Percentiles rank a stretch among this genome's conserved stretches.
Evolutionary conservation across 2,888 invertebrate genomes (phyloP).

Genomic region (Phytoseiulus persimilis): DNA sequence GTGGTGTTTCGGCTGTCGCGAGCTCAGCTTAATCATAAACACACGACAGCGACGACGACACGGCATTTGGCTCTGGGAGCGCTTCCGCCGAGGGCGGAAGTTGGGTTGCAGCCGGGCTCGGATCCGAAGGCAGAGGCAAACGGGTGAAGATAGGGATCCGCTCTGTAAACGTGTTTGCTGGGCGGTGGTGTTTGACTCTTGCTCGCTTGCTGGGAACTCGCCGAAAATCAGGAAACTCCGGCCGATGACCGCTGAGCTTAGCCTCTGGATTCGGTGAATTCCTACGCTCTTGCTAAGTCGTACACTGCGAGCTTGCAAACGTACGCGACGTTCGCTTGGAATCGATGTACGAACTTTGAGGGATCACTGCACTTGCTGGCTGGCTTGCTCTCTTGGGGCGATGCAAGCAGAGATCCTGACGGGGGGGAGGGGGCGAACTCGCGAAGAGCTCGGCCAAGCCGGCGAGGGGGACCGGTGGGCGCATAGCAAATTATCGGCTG

Average conservation of each 20-base stretch:
- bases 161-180: neutral
- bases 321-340: neutral
- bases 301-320: no score
- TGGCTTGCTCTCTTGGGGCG: neutral
- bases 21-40: constrained; percentile 36
- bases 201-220: no score
- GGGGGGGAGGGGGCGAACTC: neutral
- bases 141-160: neutral
- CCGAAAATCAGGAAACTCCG: neutral
- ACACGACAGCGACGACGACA: constrained; percentile 23
- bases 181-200: neutral
- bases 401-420: neutral
- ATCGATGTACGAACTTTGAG: neutral
- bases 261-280: neutral
- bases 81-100: constrained; percentile 28
- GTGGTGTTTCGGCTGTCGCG: neutral
- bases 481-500: constrained; percentile 39
- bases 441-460: neutral
- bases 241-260: no score
- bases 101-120: neutral
- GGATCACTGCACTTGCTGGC: neutral
- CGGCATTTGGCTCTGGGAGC: constrained; percentile 25
- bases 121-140: neutral
- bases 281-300: neutral
- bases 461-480: neutral